Conservation (phyloP, 2,797 vertebrate genomes). For the Onychomys torridus region DNA sequence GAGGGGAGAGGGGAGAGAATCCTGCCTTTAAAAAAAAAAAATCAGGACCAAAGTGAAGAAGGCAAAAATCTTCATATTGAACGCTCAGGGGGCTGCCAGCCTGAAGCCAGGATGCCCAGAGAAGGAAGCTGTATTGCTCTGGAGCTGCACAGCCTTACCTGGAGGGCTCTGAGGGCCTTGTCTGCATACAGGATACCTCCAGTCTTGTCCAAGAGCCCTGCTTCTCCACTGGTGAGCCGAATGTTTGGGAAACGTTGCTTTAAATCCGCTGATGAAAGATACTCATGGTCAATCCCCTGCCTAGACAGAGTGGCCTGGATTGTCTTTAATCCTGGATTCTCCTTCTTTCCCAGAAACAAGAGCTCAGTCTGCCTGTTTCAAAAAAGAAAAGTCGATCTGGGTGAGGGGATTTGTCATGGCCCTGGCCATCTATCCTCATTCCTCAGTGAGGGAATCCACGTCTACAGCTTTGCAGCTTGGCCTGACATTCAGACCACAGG, state of each 20-base stretch:
- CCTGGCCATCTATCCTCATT: neutral
- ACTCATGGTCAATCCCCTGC: conserved; percentile 83
- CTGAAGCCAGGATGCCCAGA: neutral
- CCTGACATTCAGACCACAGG: neutral
- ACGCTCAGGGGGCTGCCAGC: accelerated
- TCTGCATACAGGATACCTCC: conserved; percentile 93
- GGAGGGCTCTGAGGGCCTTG: conserved; percentile 89
- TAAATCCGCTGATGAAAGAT: conserved; percentile 86
- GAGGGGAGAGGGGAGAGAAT: neutral
- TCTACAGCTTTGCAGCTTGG: neutral
- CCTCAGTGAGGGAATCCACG: neutral
- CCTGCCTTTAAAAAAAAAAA: neutral
- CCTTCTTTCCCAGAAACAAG: conserved; percentile 90
- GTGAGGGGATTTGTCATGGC: neutral
- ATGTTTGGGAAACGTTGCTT: conserved; percentile 89
- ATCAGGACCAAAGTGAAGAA: neutral
- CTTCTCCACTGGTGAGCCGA: conserved; percentile 85
- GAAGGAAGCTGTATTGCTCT: neutral
- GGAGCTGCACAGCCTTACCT: conserved; percentile 86
- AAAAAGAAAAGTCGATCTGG: neutral
- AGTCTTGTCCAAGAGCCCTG: conserved; percentile 88
- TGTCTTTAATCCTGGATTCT: conserved; percentile 83
- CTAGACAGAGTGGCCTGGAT: conserved; percentile 85
- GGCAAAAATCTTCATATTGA: neutral
- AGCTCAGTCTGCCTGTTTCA: conserved; percentile 91